Percentiles rank a stretch among this genome's conserved stretches.
Evolutionary conservation across 2,888 invertebrate genomes (phyloP).

Genomic region (Cremastinae sp.): DNA sequence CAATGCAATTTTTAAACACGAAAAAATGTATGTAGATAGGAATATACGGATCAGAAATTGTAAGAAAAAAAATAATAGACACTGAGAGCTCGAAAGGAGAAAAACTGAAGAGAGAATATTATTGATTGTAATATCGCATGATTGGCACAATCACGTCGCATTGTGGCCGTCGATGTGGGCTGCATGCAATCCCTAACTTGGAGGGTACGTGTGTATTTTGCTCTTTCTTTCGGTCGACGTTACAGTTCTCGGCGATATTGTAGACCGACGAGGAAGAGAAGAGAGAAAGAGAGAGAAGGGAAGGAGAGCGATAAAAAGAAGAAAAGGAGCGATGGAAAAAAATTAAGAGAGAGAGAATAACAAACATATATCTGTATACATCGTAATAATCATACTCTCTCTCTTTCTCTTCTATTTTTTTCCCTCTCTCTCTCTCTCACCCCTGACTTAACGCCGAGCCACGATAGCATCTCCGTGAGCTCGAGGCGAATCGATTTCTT

Average conservation of each 20-base stretch:
- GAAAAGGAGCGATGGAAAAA: slow-evolving; percentile 31
- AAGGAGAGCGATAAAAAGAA: slow-evolving; percentile 29
- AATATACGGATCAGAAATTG: too few relatives aligned
- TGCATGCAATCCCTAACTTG: slow-evolving; percentile 69
- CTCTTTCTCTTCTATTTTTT: slow-evolving; percentile 30
- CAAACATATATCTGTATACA: slow-evolving; percentile 15
- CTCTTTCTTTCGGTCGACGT: slow-evolving; percentile 29
- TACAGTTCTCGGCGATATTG: slow-evolving; percentile 45
- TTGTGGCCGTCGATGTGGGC: slow-evolving; percentile 72
- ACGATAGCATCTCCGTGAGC: slow-evolving; percentile 60
- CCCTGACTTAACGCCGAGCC: slow-evolving; percentile 45
- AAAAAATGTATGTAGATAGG: too few relatives aligned
- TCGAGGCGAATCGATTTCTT: slow-evolving; percentile 61
- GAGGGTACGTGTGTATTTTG: slow-evolving; percentile 36
- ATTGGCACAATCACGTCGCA: slow-evolving; percentile 76
- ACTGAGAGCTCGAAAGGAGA: slow-evolving; percentile 54
- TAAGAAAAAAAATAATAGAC: background rate
- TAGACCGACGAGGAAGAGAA: slow-evolving; percentile 33
- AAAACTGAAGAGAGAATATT: slow-evolving; percentile 66
- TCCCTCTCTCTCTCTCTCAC: slow-evolving; percentile 37
- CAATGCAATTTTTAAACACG: too few relatives aligned
- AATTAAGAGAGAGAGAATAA: background rate
- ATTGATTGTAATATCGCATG: slow-evolving; percentile 79
- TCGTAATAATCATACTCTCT: slow-evolving; percentile 31
- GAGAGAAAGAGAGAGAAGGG: slow-evolving; percentile 11